Evolutionary conservation across 2,888 invertebrate species (phyloP).

Genomic region (Drosophila paramelanica): DNA sequence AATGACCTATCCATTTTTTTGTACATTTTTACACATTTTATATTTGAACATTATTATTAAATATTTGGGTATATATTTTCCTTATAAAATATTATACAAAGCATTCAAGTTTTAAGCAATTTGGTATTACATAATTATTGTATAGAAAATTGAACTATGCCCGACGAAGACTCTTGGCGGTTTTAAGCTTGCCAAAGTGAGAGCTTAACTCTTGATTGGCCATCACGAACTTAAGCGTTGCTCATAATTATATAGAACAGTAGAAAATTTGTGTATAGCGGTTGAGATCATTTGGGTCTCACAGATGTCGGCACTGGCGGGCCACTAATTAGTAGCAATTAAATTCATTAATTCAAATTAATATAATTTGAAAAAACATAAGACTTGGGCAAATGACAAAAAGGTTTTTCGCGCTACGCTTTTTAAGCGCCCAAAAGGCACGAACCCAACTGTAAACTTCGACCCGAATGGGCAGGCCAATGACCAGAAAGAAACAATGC

Average conservation of each 20-base stretch:
- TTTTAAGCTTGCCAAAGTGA: neutral
- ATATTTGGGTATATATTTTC: too few species aligned
- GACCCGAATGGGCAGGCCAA: slow-evolving; percentile 58
- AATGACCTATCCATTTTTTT: too few species aligned
- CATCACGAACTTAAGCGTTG: slow-evolving; percentile 8
- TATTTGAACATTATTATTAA: too few species aligned
- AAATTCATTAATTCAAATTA: slow-evolving; percentile 80
- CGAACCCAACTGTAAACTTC: slow-evolving; percentile 40
- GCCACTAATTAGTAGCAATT: slow-evolving; percentile 74
- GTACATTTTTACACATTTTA: too few species aligned
- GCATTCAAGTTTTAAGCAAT: too few species aligned
- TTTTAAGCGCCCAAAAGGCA: slow-evolving; percentile 43
- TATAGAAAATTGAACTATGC: slow-evolving; percentile 3
- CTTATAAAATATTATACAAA: too few species aligned
- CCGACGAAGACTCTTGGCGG: neutral
- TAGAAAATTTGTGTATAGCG: slow-evolving; percentile 50
- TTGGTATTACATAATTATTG: slow-evolving; percentile 46
- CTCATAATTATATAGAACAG: slow-evolving; percentile 58
- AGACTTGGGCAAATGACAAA: slow-evolving; percentile 31
- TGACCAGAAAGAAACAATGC: slow-evolving; percentile 70
- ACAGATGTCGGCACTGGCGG: slow-evolving; percentile 63
- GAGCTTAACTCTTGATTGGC: slow-evolving; percentile 27
- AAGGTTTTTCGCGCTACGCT: slow-evolving; percentile 41
- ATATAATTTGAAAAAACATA: slow-evolving; percentile 72
- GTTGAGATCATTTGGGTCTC: slow-evolving; percentile 57